Evolutionary conservation across 2,797 vertebrate species (phyloP).

Genomic region (Phoxinus dragarum): DNA sequence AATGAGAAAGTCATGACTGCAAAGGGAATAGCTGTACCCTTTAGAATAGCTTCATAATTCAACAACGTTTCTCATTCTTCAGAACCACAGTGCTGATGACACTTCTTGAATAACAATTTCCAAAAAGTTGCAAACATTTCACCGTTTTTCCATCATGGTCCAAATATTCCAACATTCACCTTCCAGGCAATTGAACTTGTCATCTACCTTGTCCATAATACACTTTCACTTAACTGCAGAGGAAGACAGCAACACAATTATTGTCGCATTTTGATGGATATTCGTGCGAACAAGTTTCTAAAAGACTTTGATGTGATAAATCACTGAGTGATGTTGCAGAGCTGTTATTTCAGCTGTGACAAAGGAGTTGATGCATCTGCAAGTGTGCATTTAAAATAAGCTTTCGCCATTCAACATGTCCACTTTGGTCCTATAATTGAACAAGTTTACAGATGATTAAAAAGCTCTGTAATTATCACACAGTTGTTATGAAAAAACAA

Average conservation of each 20-base stretch:
- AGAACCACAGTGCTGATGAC: neutral
- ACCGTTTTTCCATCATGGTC: slow-evolving; percentile 15
- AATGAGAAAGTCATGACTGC: neutral
- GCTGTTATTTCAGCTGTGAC: slow-evolving; percentile 39
- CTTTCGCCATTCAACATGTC: neutral
- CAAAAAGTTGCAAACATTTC: slow-evolving; percentile 35
- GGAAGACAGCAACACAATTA: slow-evolving; percentile 58
- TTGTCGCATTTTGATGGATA: slow-evolving; percentile 65
- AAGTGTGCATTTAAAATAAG: slow-evolving; percentile 13
- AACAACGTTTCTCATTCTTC: slow-evolving; percentile 2
- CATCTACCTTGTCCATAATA: slow-evolving; percentile 53
- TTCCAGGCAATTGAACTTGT: slow-evolving; percentile 62
- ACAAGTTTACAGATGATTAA: neutral
- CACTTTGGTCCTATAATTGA: neutral
- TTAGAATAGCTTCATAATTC: slow-evolving; percentile 11
- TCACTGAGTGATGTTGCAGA: slow-evolving; percentile 46
- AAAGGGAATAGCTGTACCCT: neutral
- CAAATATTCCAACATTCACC: slow-evolving; percentile 44
- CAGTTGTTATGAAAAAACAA: slow-evolving; percentile 37
- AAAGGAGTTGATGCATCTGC: slow-evolving; percentile 23
- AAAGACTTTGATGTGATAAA: slow-evolving; percentile 51
- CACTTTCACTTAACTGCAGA: slow-evolving; percentile 40
- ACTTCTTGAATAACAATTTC: slow-evolving; percentile 17
- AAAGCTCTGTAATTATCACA: slow-evolving; percentile 17
- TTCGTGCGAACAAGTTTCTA: slow-evolving; percentile 59